Evolutionary conservation across 2,888 invertebrate species (phyloP).

Genomic region (Actias luna): DNA sequence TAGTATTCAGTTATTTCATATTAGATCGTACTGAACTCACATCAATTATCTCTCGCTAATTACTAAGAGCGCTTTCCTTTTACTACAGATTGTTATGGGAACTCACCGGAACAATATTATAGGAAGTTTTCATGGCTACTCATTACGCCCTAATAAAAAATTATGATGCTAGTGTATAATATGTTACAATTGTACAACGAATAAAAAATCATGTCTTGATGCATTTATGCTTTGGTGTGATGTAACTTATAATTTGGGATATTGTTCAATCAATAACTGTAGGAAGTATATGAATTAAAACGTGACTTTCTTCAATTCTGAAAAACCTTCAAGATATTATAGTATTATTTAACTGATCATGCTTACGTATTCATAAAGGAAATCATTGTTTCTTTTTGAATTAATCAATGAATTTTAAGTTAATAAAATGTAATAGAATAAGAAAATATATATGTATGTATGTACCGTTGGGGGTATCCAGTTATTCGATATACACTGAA

Average conservation of each 20-base stretch:
- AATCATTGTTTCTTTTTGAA: no score
- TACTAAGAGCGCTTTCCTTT: constrained; percentile 38
- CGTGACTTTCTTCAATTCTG: background rate
- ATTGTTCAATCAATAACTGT: background rate
- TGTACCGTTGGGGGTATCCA: no score
- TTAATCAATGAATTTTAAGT: no score
- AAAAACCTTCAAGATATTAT: background rate
- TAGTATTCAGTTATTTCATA: background rate
- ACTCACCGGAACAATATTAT: constrained; percentile 70
- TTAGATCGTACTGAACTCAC: constrained; percentile 12
- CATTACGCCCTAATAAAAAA: background rate
- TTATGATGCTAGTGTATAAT: background rate
- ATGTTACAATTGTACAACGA: background rate
- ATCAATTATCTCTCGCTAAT: constrained; percentile 26
- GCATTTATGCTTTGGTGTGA: background rate
- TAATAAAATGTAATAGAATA: no score
- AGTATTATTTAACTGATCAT: background rate
- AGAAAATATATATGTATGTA: no score
- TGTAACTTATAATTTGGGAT: background rate
- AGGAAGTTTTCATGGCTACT: constrained; percentile 43
- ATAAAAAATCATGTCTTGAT: background rate
- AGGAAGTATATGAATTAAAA: background rate
- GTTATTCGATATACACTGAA: no score
- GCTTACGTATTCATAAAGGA: background rate
- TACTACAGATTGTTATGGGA: constrained; percentile 60